Evolutionary conservation across 1,140 invertebrate genomes (phyloP).

Genomic region (Acromyrmex echinatior): DNA sequence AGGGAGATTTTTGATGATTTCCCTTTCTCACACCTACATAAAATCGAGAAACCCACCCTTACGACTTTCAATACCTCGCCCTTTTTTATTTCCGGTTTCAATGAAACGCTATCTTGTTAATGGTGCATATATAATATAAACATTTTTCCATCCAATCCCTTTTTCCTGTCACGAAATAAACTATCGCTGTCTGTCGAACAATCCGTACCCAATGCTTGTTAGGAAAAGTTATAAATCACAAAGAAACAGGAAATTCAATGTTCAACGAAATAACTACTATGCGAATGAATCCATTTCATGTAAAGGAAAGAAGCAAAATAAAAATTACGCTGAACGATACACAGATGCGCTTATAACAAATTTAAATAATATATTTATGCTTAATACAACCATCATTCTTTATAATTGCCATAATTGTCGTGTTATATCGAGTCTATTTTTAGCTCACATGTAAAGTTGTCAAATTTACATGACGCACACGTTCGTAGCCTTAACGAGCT

Average conservation of each 20-base stretch:
- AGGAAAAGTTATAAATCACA: conserved; percentile 67
- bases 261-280: conserved; percentile 56
- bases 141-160: conserved; percentile 69
- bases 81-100: conserved; percentile 79
- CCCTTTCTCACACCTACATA: conserved; percentile 48
- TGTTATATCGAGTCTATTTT: conserved; percentile 18
- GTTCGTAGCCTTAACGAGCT: conserved; percentile 54
- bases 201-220: conserved; percentile 20
- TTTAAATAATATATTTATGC: conserved; percentile 15
- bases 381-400: conserved; percentile 13
- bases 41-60: conserved; percentile 56
- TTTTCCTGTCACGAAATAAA: conserved; percentile 67
- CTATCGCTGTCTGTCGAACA: conserved; percentile 60
- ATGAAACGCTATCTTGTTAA: conserved; percentile 82
- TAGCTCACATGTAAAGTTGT: conserved; percentile 20
- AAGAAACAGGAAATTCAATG: conserved; percentile 51
- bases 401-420: conserved; percentile 21
- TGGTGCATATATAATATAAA: conserved; percentile 80
- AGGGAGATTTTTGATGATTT: conserved; percentile 54
- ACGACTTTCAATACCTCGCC: conserved; percentile 74
- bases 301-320: not conserved
- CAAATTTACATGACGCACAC: conserved; percentile 53
- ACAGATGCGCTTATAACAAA: not conserved
- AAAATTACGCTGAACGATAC: not conserved
- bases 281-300: not conserved